A percentile compares a stretch with the other conserved stretches of the same genome.
phyloP scores from a whole-genome alignment of 2,888 invertebrate species.

The Invenusta paracnida region DNA sequence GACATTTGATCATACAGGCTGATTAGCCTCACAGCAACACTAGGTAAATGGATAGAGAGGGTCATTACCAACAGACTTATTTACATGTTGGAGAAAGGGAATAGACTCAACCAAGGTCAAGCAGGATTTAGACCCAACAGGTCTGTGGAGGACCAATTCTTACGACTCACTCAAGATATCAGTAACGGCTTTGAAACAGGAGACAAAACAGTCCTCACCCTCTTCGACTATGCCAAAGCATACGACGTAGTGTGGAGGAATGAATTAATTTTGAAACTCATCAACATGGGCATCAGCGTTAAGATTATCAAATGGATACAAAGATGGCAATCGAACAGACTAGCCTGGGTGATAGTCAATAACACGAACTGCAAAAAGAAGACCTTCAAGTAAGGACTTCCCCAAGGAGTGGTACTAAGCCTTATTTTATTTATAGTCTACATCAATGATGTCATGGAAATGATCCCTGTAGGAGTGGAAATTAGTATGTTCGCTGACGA shows the following conservation, averaged over 20 bases:
- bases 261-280: not conserved
- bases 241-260: not conserved
- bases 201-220: not conserved
- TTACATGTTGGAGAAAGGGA: too few relatives aligned
- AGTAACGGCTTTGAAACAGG: not conserved
- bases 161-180: not conserved
- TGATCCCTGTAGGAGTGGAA: not conserved
- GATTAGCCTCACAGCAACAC: too few relatives aligned
- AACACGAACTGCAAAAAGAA: not conserved
- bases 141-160: not conserved
- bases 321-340: not conserved
- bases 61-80: too few relatives aligned
- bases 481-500: not conserved
- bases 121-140: not conserved
- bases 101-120: too few relatives aligned
- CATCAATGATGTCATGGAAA: not conserved
- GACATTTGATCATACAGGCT: not conserved
- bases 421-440: not conserved
- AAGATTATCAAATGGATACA: not conserved
- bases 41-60: too few relatives aligned
- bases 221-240: not conserved
- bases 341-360: not conserved
- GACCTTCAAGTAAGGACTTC: not conserved
- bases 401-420: not conserved
- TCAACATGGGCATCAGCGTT: not conserved